Evolutionary conservation across 2,113 vertebrate genomes (phyloP).

Genomic region (Sialia sialis): DNA sequence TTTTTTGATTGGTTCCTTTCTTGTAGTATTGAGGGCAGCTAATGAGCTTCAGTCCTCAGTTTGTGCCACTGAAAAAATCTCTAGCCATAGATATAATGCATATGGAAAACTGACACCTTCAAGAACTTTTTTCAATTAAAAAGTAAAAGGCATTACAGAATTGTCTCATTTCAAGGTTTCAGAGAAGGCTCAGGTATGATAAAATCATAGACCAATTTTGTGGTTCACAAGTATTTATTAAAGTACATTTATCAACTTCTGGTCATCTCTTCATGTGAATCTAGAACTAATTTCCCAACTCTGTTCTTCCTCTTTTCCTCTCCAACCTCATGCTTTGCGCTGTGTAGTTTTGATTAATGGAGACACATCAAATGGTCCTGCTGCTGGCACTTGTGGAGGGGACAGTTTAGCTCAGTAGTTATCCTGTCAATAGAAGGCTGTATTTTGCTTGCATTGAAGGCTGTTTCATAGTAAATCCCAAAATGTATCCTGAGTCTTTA

Average conservation of each 20-base stretch:
- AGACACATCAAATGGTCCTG: neutral
- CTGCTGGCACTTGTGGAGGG: neutral
- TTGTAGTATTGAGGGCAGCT: neutral
- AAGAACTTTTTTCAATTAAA: neutral
- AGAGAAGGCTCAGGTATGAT: neutral
- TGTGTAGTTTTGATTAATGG: neutral
- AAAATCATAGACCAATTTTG: constrained; percentile 27
- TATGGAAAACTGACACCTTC: neutral
- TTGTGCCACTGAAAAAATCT: neutral
- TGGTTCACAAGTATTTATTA: neutral
- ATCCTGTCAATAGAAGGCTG: neutral
- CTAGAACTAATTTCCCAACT: neutral
- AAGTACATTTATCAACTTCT: neutral
- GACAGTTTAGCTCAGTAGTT: neutral
- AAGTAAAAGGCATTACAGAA: neutral
- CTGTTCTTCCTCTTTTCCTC: neutral
- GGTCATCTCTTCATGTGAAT: neutral
- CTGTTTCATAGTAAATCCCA: neutral
- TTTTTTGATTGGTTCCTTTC: neutral
- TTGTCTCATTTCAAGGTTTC: neutral
- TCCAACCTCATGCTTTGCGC: neutral
- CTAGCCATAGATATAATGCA: neutral
- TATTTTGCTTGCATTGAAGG: neutral
- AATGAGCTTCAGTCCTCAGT: neutral
- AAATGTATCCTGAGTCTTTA: neutral